Evolutionary conservation across 2,888 invertebrate species (phyloP).

Genomic region (Branchipolynoe longqiensis): DNA sequence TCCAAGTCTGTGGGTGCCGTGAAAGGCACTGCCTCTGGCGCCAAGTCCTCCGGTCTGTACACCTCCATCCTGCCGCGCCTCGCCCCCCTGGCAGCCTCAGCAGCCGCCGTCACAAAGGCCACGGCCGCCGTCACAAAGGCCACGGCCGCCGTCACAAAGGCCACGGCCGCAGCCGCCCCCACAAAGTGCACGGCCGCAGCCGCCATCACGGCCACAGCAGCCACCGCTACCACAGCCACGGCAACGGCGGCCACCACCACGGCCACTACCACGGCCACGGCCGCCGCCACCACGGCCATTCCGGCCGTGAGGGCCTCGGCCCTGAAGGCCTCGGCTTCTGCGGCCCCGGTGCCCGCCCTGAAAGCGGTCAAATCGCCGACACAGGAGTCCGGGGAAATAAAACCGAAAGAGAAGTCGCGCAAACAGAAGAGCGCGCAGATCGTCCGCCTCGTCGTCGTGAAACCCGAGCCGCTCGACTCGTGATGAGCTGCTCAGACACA

Average conservation of each 20-base stretch:
- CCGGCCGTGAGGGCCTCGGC: not conserved
- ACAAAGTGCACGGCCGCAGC: not conserved
- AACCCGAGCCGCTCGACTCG: not conserved
- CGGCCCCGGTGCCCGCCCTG: not conserved
- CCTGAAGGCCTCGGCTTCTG: not conserved
- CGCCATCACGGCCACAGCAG: not conserved
- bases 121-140: not conserved
- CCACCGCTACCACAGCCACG: not conserved
- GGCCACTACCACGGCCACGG: not conserved
- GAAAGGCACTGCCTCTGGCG: not conserved
- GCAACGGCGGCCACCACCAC: not conserved
- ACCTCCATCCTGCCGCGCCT: too few relatives aligned
- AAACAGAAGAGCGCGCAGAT: constrained; percentile 44
- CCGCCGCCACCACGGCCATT: not conserved
- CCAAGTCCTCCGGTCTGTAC: not conserved
- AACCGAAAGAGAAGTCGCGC: constrained; percentile 12
- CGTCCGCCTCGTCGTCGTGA: not conserved
- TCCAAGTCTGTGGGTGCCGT: too few relatives aligned
- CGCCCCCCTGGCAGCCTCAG: not conserved
- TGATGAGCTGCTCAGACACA: not conserved
- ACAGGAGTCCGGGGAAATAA: not conserved
- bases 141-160: not conserved
- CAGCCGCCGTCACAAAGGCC: not conserved
- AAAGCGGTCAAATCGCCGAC: not conserved
- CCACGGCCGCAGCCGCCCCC: not conserved